phyloP scores from a whole-genome alignment of 2,113 vertebrate genomes.

The Parotia lawesii region DNA sequence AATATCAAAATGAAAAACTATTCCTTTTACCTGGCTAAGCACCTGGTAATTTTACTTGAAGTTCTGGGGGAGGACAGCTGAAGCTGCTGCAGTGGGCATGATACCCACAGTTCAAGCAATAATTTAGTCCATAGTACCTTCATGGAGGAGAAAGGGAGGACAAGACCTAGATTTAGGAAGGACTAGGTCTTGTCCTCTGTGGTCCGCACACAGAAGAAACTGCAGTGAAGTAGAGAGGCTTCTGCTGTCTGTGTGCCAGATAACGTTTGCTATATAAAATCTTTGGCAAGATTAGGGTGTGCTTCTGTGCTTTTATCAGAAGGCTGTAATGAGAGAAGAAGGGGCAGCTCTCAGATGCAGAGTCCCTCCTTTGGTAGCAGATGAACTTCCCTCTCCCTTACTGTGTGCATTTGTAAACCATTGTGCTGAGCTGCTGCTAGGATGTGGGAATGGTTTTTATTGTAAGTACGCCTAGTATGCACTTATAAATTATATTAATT shows the following conservation, averaged over 20 bases:
- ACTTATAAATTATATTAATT: background rate
- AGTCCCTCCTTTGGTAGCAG: background rate
- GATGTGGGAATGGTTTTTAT: background rate
- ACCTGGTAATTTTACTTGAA: background rate
- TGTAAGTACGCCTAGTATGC: background rate
- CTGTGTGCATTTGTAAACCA: rapidly evolving
- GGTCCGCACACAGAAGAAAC: background rate
- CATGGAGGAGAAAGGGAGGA: background rate
- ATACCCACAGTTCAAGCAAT: background rate
- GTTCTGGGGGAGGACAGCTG: background rate
- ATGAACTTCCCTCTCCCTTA: background rate
- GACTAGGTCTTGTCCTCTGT: background rate
- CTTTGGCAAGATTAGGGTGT: background rate
- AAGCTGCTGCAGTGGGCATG: background rate
- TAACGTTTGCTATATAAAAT: background rate
- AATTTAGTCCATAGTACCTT: background rate
- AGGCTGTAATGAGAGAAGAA: background rate
- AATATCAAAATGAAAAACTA: background rate
- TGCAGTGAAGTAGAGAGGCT: background rate
- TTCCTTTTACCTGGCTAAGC: background rate
- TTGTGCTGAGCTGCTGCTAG: rapidly evolving
- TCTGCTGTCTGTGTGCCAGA: background rate
- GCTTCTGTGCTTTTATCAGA: background rate
- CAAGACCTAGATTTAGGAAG: background rate
- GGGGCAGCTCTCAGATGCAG: background rate